Percentiles rank a stretch among this genome's conserved stretches.
Conservation (phyloP, 2,797 vertebrate species). For the Microctenopoma stevenorrisi region DNA sequence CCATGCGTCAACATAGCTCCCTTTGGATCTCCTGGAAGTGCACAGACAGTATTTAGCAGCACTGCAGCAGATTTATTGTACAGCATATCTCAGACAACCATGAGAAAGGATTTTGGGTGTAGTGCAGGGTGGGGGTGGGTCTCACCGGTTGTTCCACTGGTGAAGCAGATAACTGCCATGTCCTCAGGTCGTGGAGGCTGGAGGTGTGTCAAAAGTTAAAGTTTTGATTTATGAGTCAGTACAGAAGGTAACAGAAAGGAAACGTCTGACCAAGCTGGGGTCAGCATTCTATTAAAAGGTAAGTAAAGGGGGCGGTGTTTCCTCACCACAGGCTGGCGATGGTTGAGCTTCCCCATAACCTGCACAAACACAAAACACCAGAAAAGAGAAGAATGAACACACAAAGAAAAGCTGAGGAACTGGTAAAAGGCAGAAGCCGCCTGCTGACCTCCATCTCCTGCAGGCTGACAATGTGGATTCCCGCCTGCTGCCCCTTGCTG, state of each 20-base stretch:
- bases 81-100: background rate
- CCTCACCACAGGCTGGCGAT: too few species aligned
- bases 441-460: constrained; percentile 87
- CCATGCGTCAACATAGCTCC: constrained; percentile 93
- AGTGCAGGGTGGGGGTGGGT: background rate
- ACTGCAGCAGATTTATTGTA: background rate
- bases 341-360: too few species aligned
- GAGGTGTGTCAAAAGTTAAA: constrained; percentile 1
- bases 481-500: constrained; percentile 82
- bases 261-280: too few species aligned
- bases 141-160: constrained; percentile 92
- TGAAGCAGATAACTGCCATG: constrained; percentile 92
- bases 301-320: too few species aligned
- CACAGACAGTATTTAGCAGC: background rate
- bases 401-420: background rate
- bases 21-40: constrained; percentile 89
- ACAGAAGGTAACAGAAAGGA: too few species aligned
- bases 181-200: constrained; percentile 89
- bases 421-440: background rate
- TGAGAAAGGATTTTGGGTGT: background rate
- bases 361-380: background rate
- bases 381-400: background rate
- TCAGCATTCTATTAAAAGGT: too few species aligned
- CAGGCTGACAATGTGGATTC: constrained; percentile 88
- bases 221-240: too few species aligned